Base-by-base conservation (phyloP, 2,113 vertebrate species). In the Callithrix jacchus region DNA sequence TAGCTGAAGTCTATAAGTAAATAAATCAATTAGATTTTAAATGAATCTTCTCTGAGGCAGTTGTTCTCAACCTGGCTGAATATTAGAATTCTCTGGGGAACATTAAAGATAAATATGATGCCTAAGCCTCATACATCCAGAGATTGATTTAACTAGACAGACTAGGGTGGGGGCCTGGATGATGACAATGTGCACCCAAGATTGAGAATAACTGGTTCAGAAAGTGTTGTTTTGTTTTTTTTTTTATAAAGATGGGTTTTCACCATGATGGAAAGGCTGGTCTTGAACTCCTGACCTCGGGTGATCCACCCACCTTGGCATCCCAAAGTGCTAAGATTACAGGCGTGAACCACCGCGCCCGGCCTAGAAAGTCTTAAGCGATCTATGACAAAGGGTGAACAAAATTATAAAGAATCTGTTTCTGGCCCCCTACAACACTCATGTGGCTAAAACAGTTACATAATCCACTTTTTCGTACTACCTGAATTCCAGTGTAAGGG, bases 61-160 rank as follows among this genome's bases (percentile, higher is more conserved):
- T 77, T 54, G n/a, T 61, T 96, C 89, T 85, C 66, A 21, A 76
- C 10, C 37, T 79, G 18, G 58, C 25, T 94, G 30, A 4, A 35
- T 80, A 27, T 76, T 58, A 87, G 73, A 97, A 96, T 91, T 80
- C 49, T 89, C 66, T 52, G 4, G 73, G 23, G 45, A 88, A 10
- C 18, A 73, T 66, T 64, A 83, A 81, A 88, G 85, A 35, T n/a
- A 90, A 83, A 85, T n/a, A 64, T 47, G 13, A n/a, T 73, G 17
- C 68, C 47, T 64, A 47, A 37, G 32, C 8, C 56, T 96, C 80
- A 21, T 14, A 4, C 21, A 12, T 68, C 61, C 77, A 82, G 32
- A 82, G 32, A 83, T 0, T 58, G 16, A 87, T 20, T 82, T 87
- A 85, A 73, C 32, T n/a, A 54, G 32, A 61, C 3, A 54, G 32